Evolutionary conservation across 2,113 vertebrate species (phyloP).

Genomic region (Rhegmatorhina hoffmannsi): DNA sequence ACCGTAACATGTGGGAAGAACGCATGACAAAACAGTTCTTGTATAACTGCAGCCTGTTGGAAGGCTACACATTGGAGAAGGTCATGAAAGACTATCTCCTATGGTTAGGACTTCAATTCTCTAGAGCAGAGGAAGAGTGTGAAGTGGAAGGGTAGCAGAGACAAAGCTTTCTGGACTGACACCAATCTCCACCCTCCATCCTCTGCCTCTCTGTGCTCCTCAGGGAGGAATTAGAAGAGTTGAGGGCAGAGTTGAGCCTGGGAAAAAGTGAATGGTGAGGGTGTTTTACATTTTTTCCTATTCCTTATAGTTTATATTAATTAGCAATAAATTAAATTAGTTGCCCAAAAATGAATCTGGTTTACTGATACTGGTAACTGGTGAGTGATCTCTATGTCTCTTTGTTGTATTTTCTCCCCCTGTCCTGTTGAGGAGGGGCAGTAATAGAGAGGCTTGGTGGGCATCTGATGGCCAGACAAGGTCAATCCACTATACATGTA

Average conservation of each 20-base stretch:
- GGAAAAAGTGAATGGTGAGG: not conserved
- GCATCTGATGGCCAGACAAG: not conserved
- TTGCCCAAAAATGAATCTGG: fast-evolving
- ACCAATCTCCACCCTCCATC: not conserved
- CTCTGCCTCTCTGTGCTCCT: fast-evolving
- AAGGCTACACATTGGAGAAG: not conserved
- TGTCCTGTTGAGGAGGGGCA: fast-evolving
- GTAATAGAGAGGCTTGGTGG: not conserved
- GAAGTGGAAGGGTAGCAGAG: not conserved
- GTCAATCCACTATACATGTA: not conserved
- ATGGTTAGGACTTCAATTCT: fast-evolving
- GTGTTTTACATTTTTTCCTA: not conserved
- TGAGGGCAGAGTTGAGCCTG: not conserved
- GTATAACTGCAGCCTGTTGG: not conserved
- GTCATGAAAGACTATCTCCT: not conserved
- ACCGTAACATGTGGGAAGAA: not conserved
- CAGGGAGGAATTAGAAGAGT: not conserved
- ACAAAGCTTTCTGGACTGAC: not conserved
- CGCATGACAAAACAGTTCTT: not conserved
- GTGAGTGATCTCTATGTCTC: not conserved
- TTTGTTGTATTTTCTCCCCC: not conserved
- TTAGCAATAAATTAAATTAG: not conserved
- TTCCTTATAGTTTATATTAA: not conserved
- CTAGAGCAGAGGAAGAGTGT: not conserved
- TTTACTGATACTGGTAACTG: not conserved